Base-by-base conservation (phyloP, 2,888 invertebrate genomes). In the Argyresthia albistria region DNA sequence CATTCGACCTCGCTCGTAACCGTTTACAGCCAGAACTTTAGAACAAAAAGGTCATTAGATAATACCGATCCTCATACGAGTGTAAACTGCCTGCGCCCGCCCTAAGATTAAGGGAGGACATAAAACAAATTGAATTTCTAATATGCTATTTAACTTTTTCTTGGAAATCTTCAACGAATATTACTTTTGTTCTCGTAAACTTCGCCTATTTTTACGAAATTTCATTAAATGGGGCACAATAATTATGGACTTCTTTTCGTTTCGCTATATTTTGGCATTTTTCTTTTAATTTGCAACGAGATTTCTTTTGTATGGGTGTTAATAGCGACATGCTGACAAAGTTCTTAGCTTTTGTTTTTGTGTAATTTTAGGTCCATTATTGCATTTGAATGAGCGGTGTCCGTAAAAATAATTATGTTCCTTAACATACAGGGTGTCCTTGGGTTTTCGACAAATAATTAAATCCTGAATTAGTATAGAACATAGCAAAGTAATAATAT, bases 71-170 rank as follows among this genome's bases (percentile, higher is more conserved):
- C 25, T 25, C 25, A 25, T 25, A 25, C 25, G 25, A 25, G 25
- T 25, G 6, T 2, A 9, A 39, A 3, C 15, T 15, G 14, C 14
- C 14, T 15, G 36, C 11, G 15, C 14, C 36, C 48, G 14, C 37
- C 37, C 48, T 53, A n/a, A 50, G n/a, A 36, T 50, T 25, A 50
- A 37, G 43, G 70, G 67, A 67, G 63, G 63, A 65, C 70, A 73
- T 76, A 76, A 74, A 74, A 71, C 67, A 73, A 79, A 80, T 77
- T 80, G 76, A 80, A 83, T 78, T 69, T 69, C 64, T 77, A 80
- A 82, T 75, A 77, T 65, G 75, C 76, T 76, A 80, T 83, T 80
- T 74, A 83, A 83, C 82, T 83, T 83, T 75, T 73, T 69, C 66
- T 57, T 56, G 59, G 60, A 67, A 76, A 75, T 75, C 67, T 66